phyloP scores from a whole-genome alignment of 2,113 vertebrate genomes.

The Dasyurus viverrinus region DNA sequence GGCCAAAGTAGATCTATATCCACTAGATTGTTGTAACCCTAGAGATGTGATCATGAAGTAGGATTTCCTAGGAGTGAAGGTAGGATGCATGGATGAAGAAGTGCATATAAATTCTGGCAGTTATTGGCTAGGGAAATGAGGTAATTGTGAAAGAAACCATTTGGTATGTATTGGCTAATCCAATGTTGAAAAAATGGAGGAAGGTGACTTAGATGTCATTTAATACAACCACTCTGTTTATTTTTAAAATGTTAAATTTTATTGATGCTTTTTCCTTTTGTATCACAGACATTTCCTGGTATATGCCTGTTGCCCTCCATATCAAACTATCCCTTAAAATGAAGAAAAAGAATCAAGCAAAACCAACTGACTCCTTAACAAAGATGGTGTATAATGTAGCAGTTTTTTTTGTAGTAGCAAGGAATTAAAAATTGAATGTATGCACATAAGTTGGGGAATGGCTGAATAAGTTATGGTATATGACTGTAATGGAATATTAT shows the following conservation, averaged over 20 bases:
- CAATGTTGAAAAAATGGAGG: background rate
- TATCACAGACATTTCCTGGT: background rate
- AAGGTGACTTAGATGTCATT: background rate
- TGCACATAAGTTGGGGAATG: no score
- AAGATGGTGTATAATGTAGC: background rate
- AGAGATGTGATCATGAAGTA: background rate
- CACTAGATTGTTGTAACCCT: no score
- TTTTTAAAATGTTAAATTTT: background rate
- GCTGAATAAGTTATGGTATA: no score
- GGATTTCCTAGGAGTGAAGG: background rate
- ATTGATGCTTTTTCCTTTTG: background rate
- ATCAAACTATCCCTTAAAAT: background rate
- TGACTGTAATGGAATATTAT: no score
- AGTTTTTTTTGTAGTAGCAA: no score
- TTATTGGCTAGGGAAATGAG: background rate
- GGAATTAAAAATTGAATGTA: no score
- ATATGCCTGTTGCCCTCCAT: background rate
- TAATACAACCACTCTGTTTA: background rate
- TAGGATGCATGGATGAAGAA: background rate
- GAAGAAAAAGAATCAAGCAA: background rate
- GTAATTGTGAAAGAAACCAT: background rate
- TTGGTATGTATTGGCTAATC: background rate
- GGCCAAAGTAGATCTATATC: background rate
- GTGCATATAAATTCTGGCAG: background rate
- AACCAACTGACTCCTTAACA: background rate